Evolutionary conservation across 2,888 invertebrate genomes (phyloP).

Genomic region (Lasioglossum marginatum): DNA sequence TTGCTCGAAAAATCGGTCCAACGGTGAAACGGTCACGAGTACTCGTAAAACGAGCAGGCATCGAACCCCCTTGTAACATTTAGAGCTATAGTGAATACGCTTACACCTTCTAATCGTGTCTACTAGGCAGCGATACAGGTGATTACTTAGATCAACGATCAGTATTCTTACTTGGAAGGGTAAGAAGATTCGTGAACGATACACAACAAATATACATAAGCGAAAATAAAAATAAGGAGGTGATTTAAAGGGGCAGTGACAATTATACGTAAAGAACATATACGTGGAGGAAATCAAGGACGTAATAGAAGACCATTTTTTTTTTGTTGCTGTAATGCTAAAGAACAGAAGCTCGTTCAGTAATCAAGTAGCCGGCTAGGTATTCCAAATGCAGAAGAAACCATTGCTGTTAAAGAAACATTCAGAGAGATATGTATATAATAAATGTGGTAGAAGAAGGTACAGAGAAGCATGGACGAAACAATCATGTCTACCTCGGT

Average conservation of each 20-base stretch:
- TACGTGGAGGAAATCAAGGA: conserved; percentile 37
- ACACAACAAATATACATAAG: conserved; percentile 21
- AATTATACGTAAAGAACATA: conserved; percentile 53
- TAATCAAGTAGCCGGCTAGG: conserved; percentile 65
- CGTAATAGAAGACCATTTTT: conserved; percentile 35
- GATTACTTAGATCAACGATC: conserved; percentile 9
- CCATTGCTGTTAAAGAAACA: conserved; percentile 71
- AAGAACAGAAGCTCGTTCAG: conserved; percentile 63
- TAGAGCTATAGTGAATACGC: not conserved
- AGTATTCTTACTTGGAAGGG: conserved; percentile 33
- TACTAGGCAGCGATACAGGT: conserved; percentile 26
- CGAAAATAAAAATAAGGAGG: conserved; percentile 7
- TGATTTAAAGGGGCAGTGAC: conserved; percentile 39
- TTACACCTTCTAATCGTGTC: conserved; percentile 11
- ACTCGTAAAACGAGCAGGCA: conserved; percentile 9
- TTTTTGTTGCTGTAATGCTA: conserved; percentile 64
- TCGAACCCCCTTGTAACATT: conserved; percentile 25
- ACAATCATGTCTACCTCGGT: conserved; percentile 41
- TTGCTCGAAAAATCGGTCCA: not conserved
- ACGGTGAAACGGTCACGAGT: not conserved
- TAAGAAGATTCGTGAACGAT: conserved; percentile 30
- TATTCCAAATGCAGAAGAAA: conserved; percentile 77
- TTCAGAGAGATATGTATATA: conserved; percentile 52
- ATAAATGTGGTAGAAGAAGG: conserved; percentile 40
- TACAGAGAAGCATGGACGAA: conserved; percentile 69